Base-by-base conservation (phyloP, 2,113 vertebrate genomes). In the Ellobius talpinus region DNA sequence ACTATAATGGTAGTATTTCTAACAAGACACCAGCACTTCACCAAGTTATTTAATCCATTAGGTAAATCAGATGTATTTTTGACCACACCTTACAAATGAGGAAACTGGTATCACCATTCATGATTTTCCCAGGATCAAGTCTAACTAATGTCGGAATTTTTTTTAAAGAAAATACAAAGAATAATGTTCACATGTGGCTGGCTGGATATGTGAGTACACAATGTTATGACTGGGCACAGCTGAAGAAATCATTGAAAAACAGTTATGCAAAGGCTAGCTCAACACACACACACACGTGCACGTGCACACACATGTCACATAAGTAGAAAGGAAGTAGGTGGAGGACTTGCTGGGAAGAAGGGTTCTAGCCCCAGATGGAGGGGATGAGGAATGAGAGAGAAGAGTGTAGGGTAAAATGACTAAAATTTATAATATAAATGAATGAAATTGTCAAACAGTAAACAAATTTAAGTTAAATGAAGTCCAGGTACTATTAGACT, bases 31-130 rank as follows among this genome's bases (percentile, higher is more conserved):
- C 89, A 73, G 63, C 9, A 87, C 78, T 87, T 65, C n/a, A 79
- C 26, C 66, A 93, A 94, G 94, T 7, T 91, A 97, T 78, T 90
- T 93, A 94, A 88, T 66, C 50, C 33, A 52, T 42, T 95, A 91
- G 66, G 70, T 77, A 95, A 90, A 93, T 86, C 94, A 92, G 1
- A 89, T 39, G 29, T 89, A 93, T 52, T 63, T 19, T 85, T 94
- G 92, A 89, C 89, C 42, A 92, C n/a, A 90, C 68, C 52, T 94
- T 94, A 87, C 19, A 91, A 90, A 66, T 52, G 42, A 50, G 10
- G 93, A 94, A n/a, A 94, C 5, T 77, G 26, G 50, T 63, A 89
- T 39, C 36, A 96, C 19, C 29, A 77, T 6, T 96, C 66, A 88
- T 68, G 79, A 97, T 89, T 61, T 92, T 58, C 58, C 19, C 65